phyloP scores from a whole-genome alignment of 2,113 vertebrate genomes.

The Pelecanoides urinatrix region DNA sequence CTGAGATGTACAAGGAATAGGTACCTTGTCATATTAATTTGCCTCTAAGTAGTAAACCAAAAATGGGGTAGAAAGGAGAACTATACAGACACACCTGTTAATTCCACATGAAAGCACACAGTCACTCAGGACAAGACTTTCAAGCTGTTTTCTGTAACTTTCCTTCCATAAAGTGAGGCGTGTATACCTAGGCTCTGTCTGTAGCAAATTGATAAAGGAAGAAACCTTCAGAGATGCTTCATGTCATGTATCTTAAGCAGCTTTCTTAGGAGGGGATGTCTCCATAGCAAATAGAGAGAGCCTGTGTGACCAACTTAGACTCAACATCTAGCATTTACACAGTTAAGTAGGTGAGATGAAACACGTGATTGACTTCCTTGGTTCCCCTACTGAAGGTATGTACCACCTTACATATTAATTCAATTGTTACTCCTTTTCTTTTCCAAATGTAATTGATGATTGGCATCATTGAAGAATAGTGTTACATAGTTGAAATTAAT shows the following conservation, averaged over 20 bases:
- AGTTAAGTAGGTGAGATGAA: not conserved
- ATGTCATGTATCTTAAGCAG: not conserved
- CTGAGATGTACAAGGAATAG: not conserved
- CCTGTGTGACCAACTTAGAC: not conserved
- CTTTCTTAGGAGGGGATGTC: not conserved
- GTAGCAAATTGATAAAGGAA: not conserved
- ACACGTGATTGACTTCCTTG: not conserved
- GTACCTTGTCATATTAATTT: not conserved
- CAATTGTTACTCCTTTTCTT: not conserved
- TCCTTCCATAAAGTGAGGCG: rapidly evolving
- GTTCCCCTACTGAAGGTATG: not conserved
- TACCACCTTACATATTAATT: not conserved
- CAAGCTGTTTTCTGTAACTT: not conserved
- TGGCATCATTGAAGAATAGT: not conserved
- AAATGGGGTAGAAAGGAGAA: not conserved
- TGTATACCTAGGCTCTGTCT: not conserved
- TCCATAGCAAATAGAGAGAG: not conserved
- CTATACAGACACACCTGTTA: not conserved
- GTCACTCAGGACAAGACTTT: not conserved
- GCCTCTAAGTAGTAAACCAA: not conserved
- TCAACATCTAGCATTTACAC: not conserved
- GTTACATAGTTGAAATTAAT: not conserved
- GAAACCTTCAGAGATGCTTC: not conserved
- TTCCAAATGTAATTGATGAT: not conserved
- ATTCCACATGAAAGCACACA: not conserved